These are phyloP conservation scores for Cardinalis cardinalis DNA, from an alignment of 2,113 vertebrate species.

Conservation along the genomic window DNA sequence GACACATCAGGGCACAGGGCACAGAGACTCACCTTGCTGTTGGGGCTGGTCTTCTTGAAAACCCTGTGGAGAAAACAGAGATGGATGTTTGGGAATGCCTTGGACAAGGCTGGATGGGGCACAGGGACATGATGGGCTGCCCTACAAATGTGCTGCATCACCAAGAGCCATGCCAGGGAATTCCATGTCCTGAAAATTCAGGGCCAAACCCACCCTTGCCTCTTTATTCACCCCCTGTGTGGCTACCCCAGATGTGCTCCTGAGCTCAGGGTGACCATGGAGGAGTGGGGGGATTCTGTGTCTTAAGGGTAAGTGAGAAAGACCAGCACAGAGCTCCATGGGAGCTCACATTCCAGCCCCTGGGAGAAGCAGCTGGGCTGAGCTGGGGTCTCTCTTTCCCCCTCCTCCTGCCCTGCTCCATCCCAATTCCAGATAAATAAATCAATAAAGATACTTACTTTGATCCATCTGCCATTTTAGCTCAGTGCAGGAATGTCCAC, in stretches of 20 bases:
- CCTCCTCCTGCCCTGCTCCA: neutral
- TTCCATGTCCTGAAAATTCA: neutral
- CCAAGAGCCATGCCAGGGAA: neutral
- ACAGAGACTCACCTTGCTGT: conserved; percentile 76
- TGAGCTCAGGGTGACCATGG: neutral
- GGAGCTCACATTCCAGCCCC: accelerated
- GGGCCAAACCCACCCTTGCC: neutral
- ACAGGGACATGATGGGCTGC: neutral
- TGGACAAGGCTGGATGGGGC: neutral
- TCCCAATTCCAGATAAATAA: neutral
- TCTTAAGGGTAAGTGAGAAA: neutral
- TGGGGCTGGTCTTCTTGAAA: conserved; percentile 87
- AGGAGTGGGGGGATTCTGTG: neutral
- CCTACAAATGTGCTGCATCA: neutral
- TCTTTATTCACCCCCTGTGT: no score
- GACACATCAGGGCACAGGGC: neutral
- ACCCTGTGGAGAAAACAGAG: conserved; percentile 68
- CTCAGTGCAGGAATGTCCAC: neutral
- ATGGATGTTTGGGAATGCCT: accelerated
- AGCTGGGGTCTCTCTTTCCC: accelerated
- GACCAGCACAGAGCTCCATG: neutral
- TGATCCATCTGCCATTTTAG: conserved; percentile 15
- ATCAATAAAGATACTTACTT: conserved; percentile 18
- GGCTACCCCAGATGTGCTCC: neutral
- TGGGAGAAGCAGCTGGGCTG: accelerated